phyloP scores from a whole-genome alignment of 2,797 vertebrate species.

The Pteropus rufus region DNA sequence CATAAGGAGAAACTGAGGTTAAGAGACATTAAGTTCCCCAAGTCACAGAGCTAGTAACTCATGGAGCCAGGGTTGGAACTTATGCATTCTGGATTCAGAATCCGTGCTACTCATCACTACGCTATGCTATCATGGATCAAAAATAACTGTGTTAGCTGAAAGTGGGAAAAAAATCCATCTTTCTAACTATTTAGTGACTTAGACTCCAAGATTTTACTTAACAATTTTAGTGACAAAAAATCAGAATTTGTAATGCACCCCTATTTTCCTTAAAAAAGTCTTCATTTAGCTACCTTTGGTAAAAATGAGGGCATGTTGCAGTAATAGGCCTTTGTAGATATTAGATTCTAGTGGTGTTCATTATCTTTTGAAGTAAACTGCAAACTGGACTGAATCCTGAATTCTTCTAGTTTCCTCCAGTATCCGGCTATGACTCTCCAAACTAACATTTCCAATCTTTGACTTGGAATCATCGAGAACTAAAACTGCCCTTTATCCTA shows the following conservation, averaged over 20 bases:
- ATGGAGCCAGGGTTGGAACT: neutral
- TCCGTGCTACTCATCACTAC: neutral
- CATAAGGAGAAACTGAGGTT: neutral
- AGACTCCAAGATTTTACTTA: neutral
- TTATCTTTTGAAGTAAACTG: no score
- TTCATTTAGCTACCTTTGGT: neutral
- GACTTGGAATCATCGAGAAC: neutral
- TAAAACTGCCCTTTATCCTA: neutral
- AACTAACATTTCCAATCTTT: neutral
- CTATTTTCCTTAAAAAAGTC: neutral
- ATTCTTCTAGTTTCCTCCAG: neutral
- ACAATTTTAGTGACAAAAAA: neutral
- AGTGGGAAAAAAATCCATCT: neutral
- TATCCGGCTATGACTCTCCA: neutral
- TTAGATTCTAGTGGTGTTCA: neutral
- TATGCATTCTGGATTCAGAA: neutral
- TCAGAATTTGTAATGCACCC: neutral
- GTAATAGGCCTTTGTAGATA: neutral
- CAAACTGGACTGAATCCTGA: neutral
- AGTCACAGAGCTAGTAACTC: neutral
- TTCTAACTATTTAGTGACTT: neutral
- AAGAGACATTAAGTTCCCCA: neutral
- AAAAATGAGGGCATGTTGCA: neutral
- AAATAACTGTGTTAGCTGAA: neutral
- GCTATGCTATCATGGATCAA: neutral